Base-by-base conservation (phyloP, 2,113 vertebrate species). In the Ochotona curzoniae region DNA sequence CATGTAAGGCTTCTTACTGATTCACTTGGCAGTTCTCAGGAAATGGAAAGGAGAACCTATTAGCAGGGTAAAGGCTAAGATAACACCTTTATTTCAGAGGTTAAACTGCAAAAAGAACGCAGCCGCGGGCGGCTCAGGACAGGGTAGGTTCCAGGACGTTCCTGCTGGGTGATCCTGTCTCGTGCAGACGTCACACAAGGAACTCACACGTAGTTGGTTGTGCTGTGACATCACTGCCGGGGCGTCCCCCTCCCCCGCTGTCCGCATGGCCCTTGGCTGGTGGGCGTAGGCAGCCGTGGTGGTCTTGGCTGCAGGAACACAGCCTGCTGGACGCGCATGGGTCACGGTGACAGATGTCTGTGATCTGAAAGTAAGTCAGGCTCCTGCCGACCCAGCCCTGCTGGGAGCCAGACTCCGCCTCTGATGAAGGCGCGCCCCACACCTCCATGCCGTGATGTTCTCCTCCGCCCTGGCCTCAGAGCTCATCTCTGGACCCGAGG, bases 321-420 rank as follows among this genome's bases (percentile, higher is more conserved):
- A 44, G 38, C 38, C 38, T 44, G 38, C 38, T 44, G 38, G 4
- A 44, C 38, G 38, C 38, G 38, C 38, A 44, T 44, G 38, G 38
- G 38, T 44, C 38, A 44, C 38, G 73, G 57, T 4, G 3, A 32
- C 2, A n/a, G 63, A 5, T 28, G 14, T 63, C 38, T 23, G 38
- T 30, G 89, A 51, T 12, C 5, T 6, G 35, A 2, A 15, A 51
- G 30, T 70, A 10, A 44, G 38, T 44, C 38, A 1, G 15, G 44
- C 7, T 17, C 8, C 60, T 20, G 17, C 49, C 7, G 54, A 21
- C 1, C 0, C 2, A 17, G 38, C 38, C 38, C 38, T 6, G 38
- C 38, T 44, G 38, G 38, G 38, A 10, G 18, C 5, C 0, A 13
- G 66, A 32, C 38, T 61, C 7, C 79, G 69, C 38, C 49, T 86